Conservation (phyloP, 2,888 invertebrate species). For the Cheilosia urbana region DNA sequence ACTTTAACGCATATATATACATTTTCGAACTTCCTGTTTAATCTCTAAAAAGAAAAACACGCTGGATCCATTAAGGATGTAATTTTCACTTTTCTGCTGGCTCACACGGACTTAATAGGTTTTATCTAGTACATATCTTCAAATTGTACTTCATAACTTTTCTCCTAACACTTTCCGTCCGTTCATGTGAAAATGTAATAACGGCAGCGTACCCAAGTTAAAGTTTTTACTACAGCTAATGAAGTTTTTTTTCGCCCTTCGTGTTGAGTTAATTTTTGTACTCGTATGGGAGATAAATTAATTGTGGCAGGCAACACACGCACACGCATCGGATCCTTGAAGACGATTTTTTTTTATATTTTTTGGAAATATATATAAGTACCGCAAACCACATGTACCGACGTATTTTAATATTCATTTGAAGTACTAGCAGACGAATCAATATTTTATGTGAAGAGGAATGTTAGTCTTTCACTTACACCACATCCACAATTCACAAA, state of each 20-base stretch:
- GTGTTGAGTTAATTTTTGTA: slow-evolving; percentile 13
- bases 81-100: slow-evolving; percentile 21
- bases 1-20: too few species aligned
- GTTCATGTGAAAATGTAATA: slow-evolving; percentile 50
- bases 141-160: slow-evolving; percentile 20
- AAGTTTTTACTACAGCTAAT: slow-evolving; percentile 52
- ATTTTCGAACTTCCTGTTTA: too few species aligned
- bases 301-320: slow-evolving; percentile 4
- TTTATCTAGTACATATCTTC: slow-evolving; percentile 29
- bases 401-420: slow-evolving; percentile 29
- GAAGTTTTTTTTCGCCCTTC: slow-evolving; percentile 11
- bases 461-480: slow-evolving; percentile 19
- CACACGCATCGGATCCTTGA: too few species aligned
- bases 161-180: slow-evolving; percentile 17
- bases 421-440: slow-evolving; percentile 21
- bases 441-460: slow-evolving; percentile 34
- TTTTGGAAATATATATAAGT: too few species aligned
- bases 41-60: too few species aligned
- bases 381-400: not conserved
- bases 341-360: too few species aligned
- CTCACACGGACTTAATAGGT: not conserved
- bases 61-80: slow-evolving; percentile 25
- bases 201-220: slow-evolving; percentile 28
- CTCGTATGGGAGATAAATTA: slow-evolving; percentile 19
- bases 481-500: not conserved